Conservation (phyloP, 2,113 vertebrate species). For the Tamias sibiricus region DNA sequence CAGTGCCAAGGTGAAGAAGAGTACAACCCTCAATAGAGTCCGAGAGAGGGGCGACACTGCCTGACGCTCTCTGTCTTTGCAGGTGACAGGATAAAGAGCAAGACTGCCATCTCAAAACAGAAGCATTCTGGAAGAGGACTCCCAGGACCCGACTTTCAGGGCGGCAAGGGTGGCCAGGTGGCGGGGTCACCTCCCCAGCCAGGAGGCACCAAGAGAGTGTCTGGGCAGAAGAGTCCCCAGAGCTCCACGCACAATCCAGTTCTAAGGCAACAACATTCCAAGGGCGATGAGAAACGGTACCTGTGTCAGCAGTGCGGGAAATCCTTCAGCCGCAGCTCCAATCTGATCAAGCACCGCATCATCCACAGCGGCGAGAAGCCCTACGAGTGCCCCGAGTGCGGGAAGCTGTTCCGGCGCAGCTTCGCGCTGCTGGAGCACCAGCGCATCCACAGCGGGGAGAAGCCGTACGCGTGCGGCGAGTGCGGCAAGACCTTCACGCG, state of each 20-base stretch:
- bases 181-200: not conserved
- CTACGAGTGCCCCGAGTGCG: conserved; percentile 29
- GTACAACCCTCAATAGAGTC: not conserved
- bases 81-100: conserved; percentile 21
- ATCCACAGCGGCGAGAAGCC: conserved; percentile 65
- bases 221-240: not conserved
- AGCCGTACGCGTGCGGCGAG: conserved; percentile 73
- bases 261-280: not conserved
- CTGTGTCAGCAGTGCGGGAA: conserved; percentile 65
- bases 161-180: not conserved
- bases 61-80: not conserved
- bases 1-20: not conserved
- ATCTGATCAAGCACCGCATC: conserved; percentile 61
- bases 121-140: not conserved
- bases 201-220: not conserved
- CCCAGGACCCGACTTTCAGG: not conserved
- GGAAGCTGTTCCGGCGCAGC: conserved; percentile 63
- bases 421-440: conserved; percentile 62
- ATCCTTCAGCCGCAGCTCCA: conserved; percentile 65
- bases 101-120: not conserved
- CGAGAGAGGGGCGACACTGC: not conserved
- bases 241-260: not conserved
- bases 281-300: conserved; percentile 35
- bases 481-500: conserved; percentile 80
- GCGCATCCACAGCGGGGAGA: conserved; percentile 65